A percentile compares a stretch with the other conserved stretches of the same genome.
Evolutionary conservation across 2,113 vertebrate genomes (phyloP).

Genomic region (Oxyura jamaicensis): DNA sequence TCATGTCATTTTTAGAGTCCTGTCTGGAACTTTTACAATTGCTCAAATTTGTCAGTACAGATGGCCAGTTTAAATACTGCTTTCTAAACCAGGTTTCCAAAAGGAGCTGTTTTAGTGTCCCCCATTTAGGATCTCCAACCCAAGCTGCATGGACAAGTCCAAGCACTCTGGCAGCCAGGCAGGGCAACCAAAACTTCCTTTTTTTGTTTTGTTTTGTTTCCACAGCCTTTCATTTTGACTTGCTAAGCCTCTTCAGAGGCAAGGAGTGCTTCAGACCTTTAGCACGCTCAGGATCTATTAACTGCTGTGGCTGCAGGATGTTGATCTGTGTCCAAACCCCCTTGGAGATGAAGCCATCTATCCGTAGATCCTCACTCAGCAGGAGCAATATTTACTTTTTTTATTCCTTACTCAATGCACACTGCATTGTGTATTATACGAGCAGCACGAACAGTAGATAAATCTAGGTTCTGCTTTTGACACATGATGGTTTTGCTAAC

Average conservation of each 20-base stretch:
- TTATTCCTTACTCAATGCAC: conserved; percentile 14
- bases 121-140: not conserved
- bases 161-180: not conserved
- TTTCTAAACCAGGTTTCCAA: not conserved
- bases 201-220: not conserved
- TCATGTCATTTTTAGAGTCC: not conserved
- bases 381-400: conserved; percentile 15
- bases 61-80: not conserved
- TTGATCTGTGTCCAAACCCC: conserved; percentile 10
- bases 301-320: not conserved
- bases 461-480: conserved; percentile 60
- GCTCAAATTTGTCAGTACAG: not conserved
- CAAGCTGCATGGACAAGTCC: not conserved
- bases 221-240: not conserved
- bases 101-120: not conserved
- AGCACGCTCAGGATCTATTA: not conserved
- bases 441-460: conserved; percentile 35
- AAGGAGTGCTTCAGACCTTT: not conserved
- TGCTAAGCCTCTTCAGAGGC: not conserved
- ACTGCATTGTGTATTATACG: conserved; percentile 3
- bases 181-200: not conserved
- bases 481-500: conserved; percentile 12
- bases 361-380: conserved; percentile 13
- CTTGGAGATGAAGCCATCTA: not conserved
- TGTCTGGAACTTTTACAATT: not conserved